phyloP scores from a whole-genome alignment of 2,113 vertebrate species.

The Thryonomys swinderianus region DNA sequence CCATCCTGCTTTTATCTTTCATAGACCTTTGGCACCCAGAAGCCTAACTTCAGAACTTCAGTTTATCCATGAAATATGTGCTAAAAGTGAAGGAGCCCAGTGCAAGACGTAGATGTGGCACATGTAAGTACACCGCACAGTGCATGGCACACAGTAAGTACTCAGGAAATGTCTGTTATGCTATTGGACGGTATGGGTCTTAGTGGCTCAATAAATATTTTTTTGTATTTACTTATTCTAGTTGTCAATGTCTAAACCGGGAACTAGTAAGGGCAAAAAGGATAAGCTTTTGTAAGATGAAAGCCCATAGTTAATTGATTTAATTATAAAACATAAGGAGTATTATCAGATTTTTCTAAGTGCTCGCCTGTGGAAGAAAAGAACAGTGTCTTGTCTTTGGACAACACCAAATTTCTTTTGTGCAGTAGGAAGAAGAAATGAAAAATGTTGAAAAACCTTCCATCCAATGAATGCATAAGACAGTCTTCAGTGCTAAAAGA shows the following conservation, averaged over 20 bases:
- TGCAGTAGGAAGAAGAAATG: background rate
- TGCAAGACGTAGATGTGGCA: background rate
- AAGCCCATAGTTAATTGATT: background rate
- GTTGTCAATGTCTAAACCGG: background rate
- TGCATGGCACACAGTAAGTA: background rate
- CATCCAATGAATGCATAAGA: background rate
- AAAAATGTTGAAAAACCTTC: background rate
- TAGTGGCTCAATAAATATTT: background rate
- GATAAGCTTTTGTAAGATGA: background rate
- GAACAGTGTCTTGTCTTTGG: background rate
- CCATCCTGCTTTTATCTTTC: background rate
- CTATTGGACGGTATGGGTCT: background rate
- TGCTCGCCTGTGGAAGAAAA: background rate
- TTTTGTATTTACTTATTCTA: slow-evolving; percentile 27
- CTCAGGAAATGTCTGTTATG: background rate
- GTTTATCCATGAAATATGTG: background rate
- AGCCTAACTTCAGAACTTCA: background rate
- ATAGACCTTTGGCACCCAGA: background rate
- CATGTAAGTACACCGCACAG: background rate
- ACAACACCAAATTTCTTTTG: background rate
- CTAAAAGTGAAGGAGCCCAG: background rate
- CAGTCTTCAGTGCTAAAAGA: background rate
- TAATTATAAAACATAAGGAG: background rate
- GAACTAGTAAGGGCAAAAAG: background rate
- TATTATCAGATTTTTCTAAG: background rate